Evolutionary conservation across 2,888 invertebrate species (phyloP), one percentile per base, ranked within the genome.

Genomic region (Megamerina dolium): DNA sequence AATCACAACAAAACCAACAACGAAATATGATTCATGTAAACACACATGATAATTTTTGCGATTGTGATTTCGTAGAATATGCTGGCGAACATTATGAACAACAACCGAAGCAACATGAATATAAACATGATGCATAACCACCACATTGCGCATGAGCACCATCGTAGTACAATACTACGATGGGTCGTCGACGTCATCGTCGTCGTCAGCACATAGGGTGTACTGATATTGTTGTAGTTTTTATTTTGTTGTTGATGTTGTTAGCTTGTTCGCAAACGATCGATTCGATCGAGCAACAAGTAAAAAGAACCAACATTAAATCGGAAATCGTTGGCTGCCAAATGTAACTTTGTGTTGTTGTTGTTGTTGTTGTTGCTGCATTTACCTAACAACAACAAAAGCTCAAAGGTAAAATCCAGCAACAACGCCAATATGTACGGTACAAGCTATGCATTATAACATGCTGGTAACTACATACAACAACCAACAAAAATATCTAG

Each of bases 21-120:
- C 19, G 13, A 19, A 17, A 13, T 12, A 21, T 23, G 23, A 23
- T 23, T 23, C 23, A 10, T 23, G 23, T 23, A 23, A 23, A 23
- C 23, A 23, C 10, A 23, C 23, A 23, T 23, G 23, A 43, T 43
- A 38, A 43, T 37, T 43, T 37, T 43, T 27, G 23, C 37, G 43
- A 43, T 43, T 43, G 31, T 32, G 20, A 33, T 37, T 43, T 43
- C 43, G 33, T 23, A 43, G 43, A 37, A 33, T 32, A 32, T 18
- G 32, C 23, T 37, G 19, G 31, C 2, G 16, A 31, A 31, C 31
- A 31, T 31, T 20, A 30, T 16, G 26, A 13, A 16, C 29, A 29
- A 9, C 27, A 19, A 12, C 20, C 21, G 31, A 31, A 31, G 9
- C 14, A 9, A 16, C 14, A 31, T 31, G 13, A 14, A 9, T n/a